Conservation (phyloP, 1,140 invertebrate species). For the Maniola jurtina region DNA sequence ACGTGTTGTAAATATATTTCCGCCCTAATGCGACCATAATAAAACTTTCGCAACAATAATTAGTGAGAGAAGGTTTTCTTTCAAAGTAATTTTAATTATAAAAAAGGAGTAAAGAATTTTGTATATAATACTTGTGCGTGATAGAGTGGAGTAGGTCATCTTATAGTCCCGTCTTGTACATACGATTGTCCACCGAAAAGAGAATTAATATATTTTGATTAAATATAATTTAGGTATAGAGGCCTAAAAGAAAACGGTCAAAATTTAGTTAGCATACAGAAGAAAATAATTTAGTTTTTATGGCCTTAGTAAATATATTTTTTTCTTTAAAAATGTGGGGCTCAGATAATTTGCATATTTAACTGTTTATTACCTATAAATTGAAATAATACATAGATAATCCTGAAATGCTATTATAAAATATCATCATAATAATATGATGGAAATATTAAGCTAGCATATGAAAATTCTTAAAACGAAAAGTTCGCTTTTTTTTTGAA, state of each 20-base stretch:
- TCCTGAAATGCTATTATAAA: too few species aligned
- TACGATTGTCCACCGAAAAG: conserved; percentile 34
- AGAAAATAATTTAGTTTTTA: background rate
- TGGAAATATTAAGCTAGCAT: too few species aligned
- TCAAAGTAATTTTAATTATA: too few species aligned
- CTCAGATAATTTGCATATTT: background rate
- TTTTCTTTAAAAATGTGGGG: background rate
- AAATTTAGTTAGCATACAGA: background rate
- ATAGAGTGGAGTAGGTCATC: background rate
- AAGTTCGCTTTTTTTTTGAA: too few species aligned
- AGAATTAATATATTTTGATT: conserved; percentile 34
- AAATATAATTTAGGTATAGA: conserved; percentile 1
- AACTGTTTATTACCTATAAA: background rate
- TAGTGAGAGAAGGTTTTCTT: too few species aligned
- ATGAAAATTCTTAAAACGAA: too few species aligned
- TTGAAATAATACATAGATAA: background rate
- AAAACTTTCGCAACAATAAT: too few species aligned
- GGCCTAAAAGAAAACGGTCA: background rate
- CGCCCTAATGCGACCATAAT: too few species aligned
- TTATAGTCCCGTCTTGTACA: conserved; percentile 19
- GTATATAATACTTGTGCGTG: too few species aligned
- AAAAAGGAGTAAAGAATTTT: too few species aligned
- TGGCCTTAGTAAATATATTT: background rate
- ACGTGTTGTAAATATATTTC: too few species aligned
- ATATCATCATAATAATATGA: too few species aligned